Base-by-base conservation (phyloP, 2,888 invertebrate genomes). In the Plebejus anna region DNA sequence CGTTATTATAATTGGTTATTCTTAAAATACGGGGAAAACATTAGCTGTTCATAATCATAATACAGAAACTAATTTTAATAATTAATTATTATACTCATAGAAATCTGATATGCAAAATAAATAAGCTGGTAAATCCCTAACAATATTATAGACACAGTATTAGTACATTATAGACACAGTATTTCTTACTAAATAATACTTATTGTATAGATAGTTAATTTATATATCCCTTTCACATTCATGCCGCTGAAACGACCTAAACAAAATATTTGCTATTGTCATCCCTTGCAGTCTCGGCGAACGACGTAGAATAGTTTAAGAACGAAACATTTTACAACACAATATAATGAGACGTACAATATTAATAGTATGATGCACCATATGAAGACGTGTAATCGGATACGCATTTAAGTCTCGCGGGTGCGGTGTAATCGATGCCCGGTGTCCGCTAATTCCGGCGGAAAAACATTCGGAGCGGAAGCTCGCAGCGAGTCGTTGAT, bases 391-490 rank as follows among this genome's bases (percentile, higher is more conserved):
- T 36, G 66, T 66, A 13, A 66, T 66, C 32, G 13, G 32, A 66
- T 66, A 32, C 36, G 66, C 66, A 32, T 66, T 36, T 36, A 16
- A 4, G 66, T 3, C 32, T 66, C 32, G 32, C 66, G 32, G 22
- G 36, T 61, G 61, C 61, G 61, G 28, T 66, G 66, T 66, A 66
- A 66, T 66, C 66, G 32, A 66, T 66, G 0, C 11, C 61, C 61
- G 5, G 4, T 13, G 66, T 32, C 32, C 66, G 66, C 66, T 66
- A 66, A 66, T 66, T 66, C 66, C 66, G 66, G 32, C 3, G 66
- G 32, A 66, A 66, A 66, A 66, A 66, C 66, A 66, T 13, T 36
- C 13, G 32, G 22, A 36, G 11, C 61, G 9, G 7, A 1, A 3
- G 9, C 66, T 36, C 66, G 13, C 11, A 6, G 32, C 32, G 59